Evolutionary conservation across 2,113 vertebrate genomes (phyloP).

Genomic region (Gadus chalcogrammus): DNA sequence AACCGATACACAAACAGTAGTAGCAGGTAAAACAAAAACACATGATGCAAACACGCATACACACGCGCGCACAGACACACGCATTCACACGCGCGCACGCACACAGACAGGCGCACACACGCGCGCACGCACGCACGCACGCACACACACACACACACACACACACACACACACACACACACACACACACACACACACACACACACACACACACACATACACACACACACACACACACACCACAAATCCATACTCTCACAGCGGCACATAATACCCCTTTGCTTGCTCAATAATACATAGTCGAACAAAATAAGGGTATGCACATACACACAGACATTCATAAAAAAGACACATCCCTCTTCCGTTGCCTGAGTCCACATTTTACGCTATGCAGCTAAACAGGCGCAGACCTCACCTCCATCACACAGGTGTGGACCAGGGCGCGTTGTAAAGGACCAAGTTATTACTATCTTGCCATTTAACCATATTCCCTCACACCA

Average conservation of each 20-base stretch:
- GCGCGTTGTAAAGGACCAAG: constrained; percentile 34
- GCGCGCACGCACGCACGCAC: not conserved
- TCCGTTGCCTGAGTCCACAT: constrained; percentile 42
- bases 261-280: too few relatives aligned
- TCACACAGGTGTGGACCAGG: constrained; percentile 30
- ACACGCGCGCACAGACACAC: not conserved
- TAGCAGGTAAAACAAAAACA: not conserved
- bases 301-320: not conserved
- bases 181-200: not conserved
- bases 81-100: not conserved
- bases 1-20: too few relatives aligned
- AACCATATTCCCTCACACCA: not conserved
- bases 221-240: too few relatives aligned
- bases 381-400: constrained; percentile 42
- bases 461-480: constrained; percentile 37
- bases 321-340: constrained; percentile 23
- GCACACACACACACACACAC: constrained; percentile 18
- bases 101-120: constrained; percentile 1
- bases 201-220: too few relatives aligned
- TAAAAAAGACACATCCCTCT: constrained; percentile 21
- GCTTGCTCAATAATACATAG: too few relatives aligned
- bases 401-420: constrained; percentile 16
- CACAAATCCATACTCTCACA: too few relatives aligned
- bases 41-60: not conserved
- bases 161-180: constrained; percentile 28